Percentiles rank a stretch among this genome's conserved stretches.
Evolutionary conservation across 2,797 vertebrate species (phyloP).

Genomic region (Emydoidea blandingii): DNA sequence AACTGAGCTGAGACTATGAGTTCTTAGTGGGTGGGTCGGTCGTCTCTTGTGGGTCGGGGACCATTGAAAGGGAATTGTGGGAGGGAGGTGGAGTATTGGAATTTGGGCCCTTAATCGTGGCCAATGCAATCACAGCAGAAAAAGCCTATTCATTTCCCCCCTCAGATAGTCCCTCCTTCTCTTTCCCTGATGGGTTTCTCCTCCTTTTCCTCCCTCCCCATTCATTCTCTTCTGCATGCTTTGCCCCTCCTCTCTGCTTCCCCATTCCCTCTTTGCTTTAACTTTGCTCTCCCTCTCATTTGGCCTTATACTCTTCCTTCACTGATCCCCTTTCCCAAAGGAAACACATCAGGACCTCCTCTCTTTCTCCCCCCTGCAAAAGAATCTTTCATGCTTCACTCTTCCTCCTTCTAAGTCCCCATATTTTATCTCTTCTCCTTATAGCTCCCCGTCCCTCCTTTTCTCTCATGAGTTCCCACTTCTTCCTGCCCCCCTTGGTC

Average conservation of each 20-base stretch:
- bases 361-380: neutral
- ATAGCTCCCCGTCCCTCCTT: neutral
- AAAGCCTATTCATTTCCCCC: neutral
- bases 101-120: neutral
- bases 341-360: neutral
- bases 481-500: neutral
- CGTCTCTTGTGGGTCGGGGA: neutral
- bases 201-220: neutral
- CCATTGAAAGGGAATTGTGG: neutral
- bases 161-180: neutral
- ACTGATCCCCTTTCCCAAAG: neutral
- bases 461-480: neutral
- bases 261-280: neutral
- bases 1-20: neutral
- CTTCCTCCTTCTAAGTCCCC: neutral
- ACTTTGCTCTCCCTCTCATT: neutral
- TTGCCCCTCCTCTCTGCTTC: neutral
- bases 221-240: neutral
- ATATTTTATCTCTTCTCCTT: neutral
- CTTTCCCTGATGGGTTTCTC: neutral
- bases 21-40: neutral
- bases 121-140: neutral
- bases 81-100: neutral
- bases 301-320: neutral
- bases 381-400: neutral